Percentiles rank a stretch among this genome's conserved stretches.
Conservation (phyloP, 2,113 vertebrate species). For the Melanerpes aurifrons region DNA sequence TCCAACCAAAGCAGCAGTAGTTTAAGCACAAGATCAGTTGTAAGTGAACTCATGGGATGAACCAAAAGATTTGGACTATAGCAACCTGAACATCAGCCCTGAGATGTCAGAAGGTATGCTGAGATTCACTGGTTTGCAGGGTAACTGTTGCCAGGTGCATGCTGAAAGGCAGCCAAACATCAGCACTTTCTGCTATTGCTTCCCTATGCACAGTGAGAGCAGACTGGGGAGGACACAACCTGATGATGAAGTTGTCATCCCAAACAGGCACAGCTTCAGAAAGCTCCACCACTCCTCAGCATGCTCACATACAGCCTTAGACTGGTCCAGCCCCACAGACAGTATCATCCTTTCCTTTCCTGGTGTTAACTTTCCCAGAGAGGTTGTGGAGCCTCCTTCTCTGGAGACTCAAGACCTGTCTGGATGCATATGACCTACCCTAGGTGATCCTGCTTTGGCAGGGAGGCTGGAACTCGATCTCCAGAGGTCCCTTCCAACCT, state of each 20-base stretch:
- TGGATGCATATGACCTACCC: too few species aligned
- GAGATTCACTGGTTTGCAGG: neutral
- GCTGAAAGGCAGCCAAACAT: neutral
- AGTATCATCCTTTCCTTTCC: neutral
- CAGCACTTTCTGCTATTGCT: neutral
- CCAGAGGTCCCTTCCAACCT: too few species aligned
- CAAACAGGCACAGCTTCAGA: neutral
- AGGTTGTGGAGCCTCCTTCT: too few species aligned
- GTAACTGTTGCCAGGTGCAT: neutral
- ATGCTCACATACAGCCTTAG: rapidly evolving
- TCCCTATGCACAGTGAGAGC: too few species aligned
- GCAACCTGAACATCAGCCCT: neutral
- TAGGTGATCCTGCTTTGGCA: too few species aligned
- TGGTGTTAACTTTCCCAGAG: too few species aligned
- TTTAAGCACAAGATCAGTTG: neutral
- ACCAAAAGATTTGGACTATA: neutral
- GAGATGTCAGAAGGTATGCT: neutral
- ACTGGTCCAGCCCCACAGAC: neutral
- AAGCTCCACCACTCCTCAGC: neutral
- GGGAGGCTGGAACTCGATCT: too few species aligned
- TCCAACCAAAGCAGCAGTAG: neutral
- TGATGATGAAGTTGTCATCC: neutral
- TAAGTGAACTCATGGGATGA: neutral
- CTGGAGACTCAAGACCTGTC: too few species aligned
- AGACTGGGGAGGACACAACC: too few species aligned